Conservation (phyloP, 2,888 invertebrate species). For the Leucozona laternaria region DNA sequence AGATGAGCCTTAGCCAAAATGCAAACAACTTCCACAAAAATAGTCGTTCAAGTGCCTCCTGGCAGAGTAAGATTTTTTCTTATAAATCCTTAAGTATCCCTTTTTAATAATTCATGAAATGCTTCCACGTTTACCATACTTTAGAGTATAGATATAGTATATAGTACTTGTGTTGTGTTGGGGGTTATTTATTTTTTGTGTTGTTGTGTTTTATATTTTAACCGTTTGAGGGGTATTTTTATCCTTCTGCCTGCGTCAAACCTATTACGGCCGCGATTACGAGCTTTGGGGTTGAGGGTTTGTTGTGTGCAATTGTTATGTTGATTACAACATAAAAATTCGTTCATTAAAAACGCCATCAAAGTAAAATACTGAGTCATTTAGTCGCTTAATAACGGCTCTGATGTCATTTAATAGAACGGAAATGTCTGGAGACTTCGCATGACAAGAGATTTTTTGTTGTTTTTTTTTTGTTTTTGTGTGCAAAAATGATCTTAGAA, state of each 20-base stretch:
- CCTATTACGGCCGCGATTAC: slow-evolving; percentile 54
- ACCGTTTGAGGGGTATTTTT: slow-evolving; percentile 29
- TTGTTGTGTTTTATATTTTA: slow-evolving; percentile 7
- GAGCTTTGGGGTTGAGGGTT: slow-evolving; percentile 48
- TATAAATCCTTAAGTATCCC: slow-evolving; percentile 46
- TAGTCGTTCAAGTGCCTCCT: slow-evolving; percentile 30
- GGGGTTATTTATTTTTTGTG: not conserved
- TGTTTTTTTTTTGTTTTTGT: not conserved
- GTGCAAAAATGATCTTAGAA: not conserved
- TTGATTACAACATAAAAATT: slow-evolving; percentile 72
- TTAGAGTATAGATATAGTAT: not conserved
- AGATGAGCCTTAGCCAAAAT: slow-evolving; percentile 1
- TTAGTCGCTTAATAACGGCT: slow-evolving; percentile 57
- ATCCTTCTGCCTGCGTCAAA: slow-evolving; percentile 24
- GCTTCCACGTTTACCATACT: slow-evolving; percentile 6
- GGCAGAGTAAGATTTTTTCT: slow-evolving; percentile 29
- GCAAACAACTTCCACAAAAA: slow-evolving; percentile 28
- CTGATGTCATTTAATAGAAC: slow-evolving; percentile 50
- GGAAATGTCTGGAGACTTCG: slow-evolving; percentile 34
- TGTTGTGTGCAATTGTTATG: slow-evolving; percentile 58
- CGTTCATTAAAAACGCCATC: slow-evolving; percentile 66
- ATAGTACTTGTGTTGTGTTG: not conserved
- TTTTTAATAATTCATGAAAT: slow-evolving; percentile 60
- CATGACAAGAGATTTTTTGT: slow-evolving; percentile 12
- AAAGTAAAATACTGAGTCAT: slow-evolving; percentile 61